These are phyloP conservation scores for Myotis davidii DNA, from an alignment of 2,113 vertebrate genomes.

Conservation along the genomic window DNA sequence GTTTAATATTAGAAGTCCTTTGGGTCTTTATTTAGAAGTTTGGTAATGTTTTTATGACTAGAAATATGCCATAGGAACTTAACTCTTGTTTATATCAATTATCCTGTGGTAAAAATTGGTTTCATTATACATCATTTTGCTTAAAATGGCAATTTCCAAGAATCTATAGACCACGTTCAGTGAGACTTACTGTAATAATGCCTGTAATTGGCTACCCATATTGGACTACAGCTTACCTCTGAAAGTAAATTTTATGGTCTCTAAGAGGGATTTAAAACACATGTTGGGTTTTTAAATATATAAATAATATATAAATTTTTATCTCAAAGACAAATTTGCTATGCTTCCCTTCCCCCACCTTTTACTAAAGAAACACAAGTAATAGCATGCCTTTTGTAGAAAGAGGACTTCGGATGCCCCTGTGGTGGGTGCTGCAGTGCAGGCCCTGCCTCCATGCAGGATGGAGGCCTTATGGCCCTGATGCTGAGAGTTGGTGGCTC, in stretches of 20 bases:
- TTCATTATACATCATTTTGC: neutral
- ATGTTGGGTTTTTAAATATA: neutral
- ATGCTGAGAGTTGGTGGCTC: neutral
- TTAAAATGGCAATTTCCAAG: neutral
- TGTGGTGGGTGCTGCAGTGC: too few relatives aligned
- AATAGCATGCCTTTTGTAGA: neutral
- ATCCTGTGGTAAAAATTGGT: neutral
- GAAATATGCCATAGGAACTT: neutral
- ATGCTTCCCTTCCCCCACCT: neutral
- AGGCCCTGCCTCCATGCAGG: neutral
- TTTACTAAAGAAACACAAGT: neutral
- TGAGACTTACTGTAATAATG: neutral
- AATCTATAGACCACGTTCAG: neutral
- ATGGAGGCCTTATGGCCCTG: rapidly evolving
- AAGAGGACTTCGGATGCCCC: neutral
- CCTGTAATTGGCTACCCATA: neutral
- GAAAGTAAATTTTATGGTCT: neutral
- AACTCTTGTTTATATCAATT: neutral
- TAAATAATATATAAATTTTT: neutral
- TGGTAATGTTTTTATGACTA: neutral
- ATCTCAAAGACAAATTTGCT: neutral
- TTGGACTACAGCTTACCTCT: neutral
- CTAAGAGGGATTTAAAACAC: neutral
- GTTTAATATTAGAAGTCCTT: neutral
- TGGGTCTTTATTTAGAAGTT: neutral